A percentile compares a stretch with the other conserved stretches of the same genome.
These are phyloP conservation scores for Ictalurus punctatus DNA, from an alignment of 2,113 vertebrate genomes.

Conservation along the genomic window DNA sequence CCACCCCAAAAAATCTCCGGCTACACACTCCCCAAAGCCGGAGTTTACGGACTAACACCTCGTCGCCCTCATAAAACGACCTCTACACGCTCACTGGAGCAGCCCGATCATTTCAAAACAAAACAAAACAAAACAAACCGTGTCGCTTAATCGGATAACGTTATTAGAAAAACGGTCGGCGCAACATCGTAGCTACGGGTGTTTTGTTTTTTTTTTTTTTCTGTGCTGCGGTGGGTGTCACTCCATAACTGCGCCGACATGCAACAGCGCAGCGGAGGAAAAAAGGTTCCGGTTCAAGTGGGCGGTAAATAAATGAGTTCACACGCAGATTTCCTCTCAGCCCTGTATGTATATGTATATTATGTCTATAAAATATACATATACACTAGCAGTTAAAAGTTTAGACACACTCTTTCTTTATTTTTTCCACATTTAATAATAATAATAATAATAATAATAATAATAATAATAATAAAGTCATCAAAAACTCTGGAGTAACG, in stretches of 20 bases:
- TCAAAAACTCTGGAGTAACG: too few relatives aligned
- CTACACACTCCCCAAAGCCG: background rate
- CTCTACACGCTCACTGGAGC: background rate
- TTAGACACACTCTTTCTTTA: too few relatives aligned
- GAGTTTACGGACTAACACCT: background rate
- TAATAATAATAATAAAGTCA: too few relatives aligned
- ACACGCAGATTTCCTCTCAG: too few relatives aligned
- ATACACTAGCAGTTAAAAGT: too few relatives aligned
- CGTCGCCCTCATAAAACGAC: background rate
- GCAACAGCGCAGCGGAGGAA: constrained; percentile 7
- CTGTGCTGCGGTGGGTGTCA: constrained; percentile 11
- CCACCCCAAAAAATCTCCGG: background rate
- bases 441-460: too few relatives aligned
- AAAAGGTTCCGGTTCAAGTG: constrained; percentile 35
- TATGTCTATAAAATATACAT: too few relatives aligned
- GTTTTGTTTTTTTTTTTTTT: too few relatives aligned
- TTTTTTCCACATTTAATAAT: too few relatives aligned
- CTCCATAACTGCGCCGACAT: constrained; percentile 20
- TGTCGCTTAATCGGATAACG: background rate
- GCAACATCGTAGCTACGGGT: background rate
- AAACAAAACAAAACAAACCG: too few relatives aligned
- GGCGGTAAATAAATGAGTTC: background rate
- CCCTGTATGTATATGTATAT: too few relatives aligned
- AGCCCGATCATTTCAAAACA: background rate
- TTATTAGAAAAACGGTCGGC: background rate